These are phyloP conservation scores for Keiferia lycopersicella DNA, from an alignment of 2,888 invertebrate genomes.

Conservation along the genomic window DNA sequence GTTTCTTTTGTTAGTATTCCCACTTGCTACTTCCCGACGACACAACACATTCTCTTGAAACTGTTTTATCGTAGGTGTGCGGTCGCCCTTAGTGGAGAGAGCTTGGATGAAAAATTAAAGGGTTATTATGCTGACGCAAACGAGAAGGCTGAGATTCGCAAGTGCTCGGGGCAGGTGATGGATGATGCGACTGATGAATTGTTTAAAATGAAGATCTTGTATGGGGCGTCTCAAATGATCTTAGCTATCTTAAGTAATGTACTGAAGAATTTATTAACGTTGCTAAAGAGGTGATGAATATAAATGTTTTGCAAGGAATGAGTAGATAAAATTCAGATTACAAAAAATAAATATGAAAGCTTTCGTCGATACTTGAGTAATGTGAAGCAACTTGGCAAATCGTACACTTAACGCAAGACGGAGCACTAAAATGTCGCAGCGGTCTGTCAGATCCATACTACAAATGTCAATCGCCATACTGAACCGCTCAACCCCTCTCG, in stretches of 20 bases:
- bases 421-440: no score
- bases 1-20: no score
- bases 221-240: neutral
- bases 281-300: neutral
- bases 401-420: no score
- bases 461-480: no score
- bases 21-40: no score
- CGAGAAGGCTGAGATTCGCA: neutral
- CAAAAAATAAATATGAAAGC: neutral
- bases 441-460: no score
- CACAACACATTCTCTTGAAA: no score
- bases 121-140: constrained; percentile 20
- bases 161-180: constrained; percentile 9
- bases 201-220: constrained; percentile 12
- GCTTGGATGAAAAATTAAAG: constrained; percentile 22
- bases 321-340: no score
- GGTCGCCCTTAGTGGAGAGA: no score
- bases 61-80: no score
- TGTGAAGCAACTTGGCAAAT: neutral
- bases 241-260: neutral
- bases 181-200: constrained; percentile 15
- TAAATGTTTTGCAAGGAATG: no score
- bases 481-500: no score
- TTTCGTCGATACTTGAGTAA: neutral
- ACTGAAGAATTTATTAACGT: constrained; percentile 4